phyloP scores from a whole-genome alignment of 1,140 invertebrate genomes.

The Drosophila sucinea region DNA sequence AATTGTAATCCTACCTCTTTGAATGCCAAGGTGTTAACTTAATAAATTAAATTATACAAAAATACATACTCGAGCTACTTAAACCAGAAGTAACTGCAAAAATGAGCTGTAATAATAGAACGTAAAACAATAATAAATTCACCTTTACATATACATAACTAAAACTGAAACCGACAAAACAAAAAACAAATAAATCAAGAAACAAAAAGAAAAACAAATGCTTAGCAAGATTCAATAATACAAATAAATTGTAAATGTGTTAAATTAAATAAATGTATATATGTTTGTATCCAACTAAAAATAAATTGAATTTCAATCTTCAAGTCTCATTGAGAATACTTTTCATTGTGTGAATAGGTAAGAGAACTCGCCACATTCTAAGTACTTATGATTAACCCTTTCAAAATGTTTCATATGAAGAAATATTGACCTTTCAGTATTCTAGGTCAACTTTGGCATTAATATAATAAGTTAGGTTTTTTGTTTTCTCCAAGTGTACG shows the following conservation, averaged over 20 bases:
- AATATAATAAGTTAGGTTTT: background rate
- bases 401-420: too few relatives aligned
- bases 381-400: too few relatives aligned
- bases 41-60: slow-evolving; percentile 44
- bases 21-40: slow-evolving; percentile 72
- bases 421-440: too few relatives aligned
- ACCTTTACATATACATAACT: slow-evolving; percentile 63
- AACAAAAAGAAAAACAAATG: slow-evolving; percentile 51
- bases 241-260: slow-evolving; percentile 43
- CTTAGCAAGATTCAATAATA: slow-evolving; percentile 36
- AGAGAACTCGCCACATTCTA: too few relatives aligned
- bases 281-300: slow-evolving; percentile 20
- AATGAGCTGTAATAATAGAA: slow-evolving; percentile 74
- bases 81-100: slow-evolving; percentile 35
- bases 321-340: slow-evolving; percentile 8
- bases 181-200: slow-evolving; percentile 57
- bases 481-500: background rate
- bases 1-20: slow-evolving; percentile 78
- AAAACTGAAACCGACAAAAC: slow-evolving; percentile 35
- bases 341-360: background rate
- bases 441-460: too few relatives aligned
- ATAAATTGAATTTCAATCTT: slow-evolving; percentile 18
- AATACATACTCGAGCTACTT: slow-evolving; percentile 42
- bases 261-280: slow-evolving; percentile 20
- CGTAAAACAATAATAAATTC: slow-evolving; percentile 79